Evolutionary conservation across 2,888 invertebrate genomes (phyloP), one percentile per base, ranked within the genome.

Genomic region (Nemotelus pantherinus): DNA sequence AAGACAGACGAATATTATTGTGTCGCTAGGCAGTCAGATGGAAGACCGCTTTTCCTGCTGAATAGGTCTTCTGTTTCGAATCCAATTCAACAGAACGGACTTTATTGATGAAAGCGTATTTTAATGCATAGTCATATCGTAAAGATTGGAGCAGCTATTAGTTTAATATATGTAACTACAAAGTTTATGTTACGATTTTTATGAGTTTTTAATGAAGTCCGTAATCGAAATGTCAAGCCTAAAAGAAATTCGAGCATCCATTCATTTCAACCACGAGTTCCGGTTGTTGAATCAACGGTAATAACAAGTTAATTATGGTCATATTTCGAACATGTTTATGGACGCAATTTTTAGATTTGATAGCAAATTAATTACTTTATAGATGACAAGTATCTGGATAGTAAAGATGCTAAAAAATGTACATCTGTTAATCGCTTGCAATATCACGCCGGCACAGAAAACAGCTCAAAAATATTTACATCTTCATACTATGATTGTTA

Each of bases 181-280:
- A 6, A 55, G 53, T 53, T 50, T 43, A 53, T 55, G 70, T n/a
- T 53, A 55, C 55, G 25, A 53, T 41, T 70, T 70, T 70, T 70
- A 70, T 70, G 55, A 7, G 70, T 50, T 70, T 70, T 70, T 70
- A 70, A 70, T 70, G 70, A 70, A 70, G 70, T 70, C 70, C 3
- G 47, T 43, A 43, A 53, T 70, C 4, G 43, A 53, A 47, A 70
- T 41, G 7, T 3, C 4, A 41, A 48, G 70, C 55, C 55, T 44
- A 44, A 25, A 55, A 53, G 3, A 10, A 39, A 53, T 70, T 70
- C 55, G 44, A 70, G 55, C 55, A 43, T 55, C 55, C 53, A 53
- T 70, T 70, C 47, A 43, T 50, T 50, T 50, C 50, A 50, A 50
- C 50, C 50, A 50, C 5, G 1, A 9, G 50, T 5, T 5, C 5